Conservation (phyloP, 2,113 vertebrate species). For the Pelvicachromis taeniatus region DNA sequence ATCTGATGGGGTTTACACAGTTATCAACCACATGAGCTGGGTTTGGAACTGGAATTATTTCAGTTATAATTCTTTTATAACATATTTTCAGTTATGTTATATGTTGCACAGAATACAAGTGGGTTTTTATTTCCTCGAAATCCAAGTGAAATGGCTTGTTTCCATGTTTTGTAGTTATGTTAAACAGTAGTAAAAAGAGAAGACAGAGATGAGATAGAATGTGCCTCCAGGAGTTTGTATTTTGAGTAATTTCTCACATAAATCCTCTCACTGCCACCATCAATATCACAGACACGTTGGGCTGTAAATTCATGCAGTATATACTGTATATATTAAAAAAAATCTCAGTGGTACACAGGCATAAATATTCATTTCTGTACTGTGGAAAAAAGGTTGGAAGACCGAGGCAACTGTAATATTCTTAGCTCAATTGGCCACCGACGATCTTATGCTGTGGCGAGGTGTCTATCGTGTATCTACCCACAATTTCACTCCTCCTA, state of each 20-base stretch:
- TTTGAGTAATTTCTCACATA: background rate
- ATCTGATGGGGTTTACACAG: accelerated
- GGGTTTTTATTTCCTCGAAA: background rate
- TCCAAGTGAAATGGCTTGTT: background rate
- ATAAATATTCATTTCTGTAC: background rate
- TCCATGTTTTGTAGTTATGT: background rate
- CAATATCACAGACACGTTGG: background rate
- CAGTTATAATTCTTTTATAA: no score
- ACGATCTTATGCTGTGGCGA: background rate
- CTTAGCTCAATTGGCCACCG: background rate
- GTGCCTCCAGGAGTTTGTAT: background rate
- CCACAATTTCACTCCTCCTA: background rate
- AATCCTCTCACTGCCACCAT: background rate
- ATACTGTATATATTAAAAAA: background rate
- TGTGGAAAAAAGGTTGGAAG: background rate
- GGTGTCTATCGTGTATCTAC: background rate
- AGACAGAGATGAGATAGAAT: background rate
- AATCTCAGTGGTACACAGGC: background rate
- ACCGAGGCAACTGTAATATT: background rate
- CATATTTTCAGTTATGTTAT: background rate
- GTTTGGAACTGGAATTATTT: background rate
- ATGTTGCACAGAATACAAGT: background rate
- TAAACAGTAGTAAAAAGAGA: background rate
- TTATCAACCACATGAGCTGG: background rate
- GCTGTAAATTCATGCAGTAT: background rate